These are phyloP conservation scores for Cryptus armator DNA, from an alignment of 2,888 invertebrate genomes.

Conservation along the genomic window DNA sequence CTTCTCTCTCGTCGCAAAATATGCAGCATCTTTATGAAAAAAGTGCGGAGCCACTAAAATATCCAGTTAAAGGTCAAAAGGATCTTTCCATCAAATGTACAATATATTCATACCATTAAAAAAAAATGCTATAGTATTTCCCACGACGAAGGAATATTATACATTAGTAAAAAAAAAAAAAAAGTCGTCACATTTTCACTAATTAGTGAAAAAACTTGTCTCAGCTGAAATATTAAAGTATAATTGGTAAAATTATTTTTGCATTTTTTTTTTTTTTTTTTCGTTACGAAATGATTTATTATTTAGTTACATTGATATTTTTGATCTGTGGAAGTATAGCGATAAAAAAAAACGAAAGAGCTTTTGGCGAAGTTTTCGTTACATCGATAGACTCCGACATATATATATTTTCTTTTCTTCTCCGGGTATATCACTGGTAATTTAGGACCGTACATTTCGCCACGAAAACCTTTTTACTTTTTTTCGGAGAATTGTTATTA, in stretches of 20 bases:
- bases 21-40: conserved; percentile 24
- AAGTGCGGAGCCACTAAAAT: conserved; percentile 7
- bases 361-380: no score
- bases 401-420: background rate
- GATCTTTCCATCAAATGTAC: background rate
- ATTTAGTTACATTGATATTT: no score
- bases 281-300: no score
- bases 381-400: no score
- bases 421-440: background rate
- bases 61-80: conserved; percentile 21
- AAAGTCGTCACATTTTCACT: background rate
- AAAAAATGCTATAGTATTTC: background rate
- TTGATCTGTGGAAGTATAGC: no score
- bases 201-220: no score
- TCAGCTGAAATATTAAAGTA: no score
- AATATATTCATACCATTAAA: background rate
- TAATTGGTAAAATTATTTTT: no score
- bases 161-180: background rate
- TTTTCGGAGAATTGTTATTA: conserved; percentile 48
- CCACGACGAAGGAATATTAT: background rate
- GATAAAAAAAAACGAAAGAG: no score
- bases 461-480: conserved; percentile 63
- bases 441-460: conserved; percentile 7
- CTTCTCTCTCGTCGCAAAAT: conserved; percentile 21
- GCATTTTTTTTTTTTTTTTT: no score